Evolutionary conservation across 2,113 vertebrate species (phyloP).

Genomic region (Cathartes aura): DNA sequence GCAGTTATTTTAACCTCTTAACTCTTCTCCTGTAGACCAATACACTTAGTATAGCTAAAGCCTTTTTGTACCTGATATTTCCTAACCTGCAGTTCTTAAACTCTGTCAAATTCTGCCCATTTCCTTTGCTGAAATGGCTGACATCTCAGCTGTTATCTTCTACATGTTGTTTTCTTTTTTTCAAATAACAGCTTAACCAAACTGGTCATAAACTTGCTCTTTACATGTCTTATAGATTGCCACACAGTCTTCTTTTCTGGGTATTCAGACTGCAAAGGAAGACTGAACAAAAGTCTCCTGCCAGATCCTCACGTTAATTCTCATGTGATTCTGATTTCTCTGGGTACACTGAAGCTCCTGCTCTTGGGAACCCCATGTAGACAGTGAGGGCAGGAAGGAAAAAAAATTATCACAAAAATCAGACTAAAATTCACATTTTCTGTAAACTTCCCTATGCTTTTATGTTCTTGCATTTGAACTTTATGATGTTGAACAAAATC

Average conservation of each 20-base stretch:
- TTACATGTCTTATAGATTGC: fast-evolving
- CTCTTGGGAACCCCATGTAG: neutral
- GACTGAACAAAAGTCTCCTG: neutral
- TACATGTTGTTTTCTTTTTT: neutral
- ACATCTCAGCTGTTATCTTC: neutral
- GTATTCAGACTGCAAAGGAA: neutral
- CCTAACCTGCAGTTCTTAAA: neutral
- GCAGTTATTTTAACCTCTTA: neutral
- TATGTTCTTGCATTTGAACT: neutral
- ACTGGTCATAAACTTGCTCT: neutral
- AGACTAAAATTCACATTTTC: neutral
- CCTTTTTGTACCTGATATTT: neutral
- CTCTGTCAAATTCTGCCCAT: neutral
- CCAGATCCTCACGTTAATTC: neutral
- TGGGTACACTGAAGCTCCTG: neutral
- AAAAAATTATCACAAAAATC: neutral
- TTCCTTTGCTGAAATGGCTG: neutral
- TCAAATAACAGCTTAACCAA: neutral
- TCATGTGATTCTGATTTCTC: neutral
- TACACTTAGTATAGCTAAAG: neutral
- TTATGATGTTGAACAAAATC: neutral
- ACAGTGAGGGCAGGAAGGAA: neutral
- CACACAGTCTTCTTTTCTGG: neutral
- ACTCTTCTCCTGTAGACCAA: neutral
- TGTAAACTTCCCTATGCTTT: neutral